Percentiles rank a stretch among this genome's conserved stretches.
Evolutionary conservation across 2,888 invertebrate genomes (phyloP).

Genomic region (Drosophila leonis): DNA sequence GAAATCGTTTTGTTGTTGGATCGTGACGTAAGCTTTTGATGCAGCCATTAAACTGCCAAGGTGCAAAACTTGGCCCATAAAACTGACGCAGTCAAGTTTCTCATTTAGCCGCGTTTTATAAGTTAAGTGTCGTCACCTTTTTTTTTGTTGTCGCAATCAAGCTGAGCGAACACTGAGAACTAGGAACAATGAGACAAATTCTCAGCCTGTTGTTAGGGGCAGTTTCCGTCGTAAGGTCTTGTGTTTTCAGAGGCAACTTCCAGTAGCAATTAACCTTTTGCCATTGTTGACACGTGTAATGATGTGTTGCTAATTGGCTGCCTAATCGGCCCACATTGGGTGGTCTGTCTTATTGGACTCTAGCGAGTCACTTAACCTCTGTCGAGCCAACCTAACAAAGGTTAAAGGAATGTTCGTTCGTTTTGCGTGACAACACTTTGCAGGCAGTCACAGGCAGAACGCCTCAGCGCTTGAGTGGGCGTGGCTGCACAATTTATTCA

Average conservation of each 20-base stretch:
- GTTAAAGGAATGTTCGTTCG: slow-evolving; percentile 53
- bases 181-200: slow-evolving; percentile 27
- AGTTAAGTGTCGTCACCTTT: slow-evolving; percentile 34
- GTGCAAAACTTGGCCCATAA: slow-evolving; percentile 51
- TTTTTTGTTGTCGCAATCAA: slow-evolving; percentile 11
- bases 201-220: slow-evolving; percentile 12
- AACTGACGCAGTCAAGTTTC: slow-evolving; percentile 52
- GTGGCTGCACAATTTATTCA: slow-evolving; percentile 41
- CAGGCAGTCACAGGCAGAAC: neutral
- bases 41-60: slow-evolving; percentile 36
- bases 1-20: slow-evolving; percentile 19
- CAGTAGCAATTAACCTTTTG: slow-evolving; percentile 75
- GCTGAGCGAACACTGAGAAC: slow-evolving; percentile 14
- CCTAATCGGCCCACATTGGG: slow-evolving; percentile 39
- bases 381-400: slow-evolving; percentile 30
- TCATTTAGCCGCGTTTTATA: slow-evolving; percentile 52
- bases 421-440: slow-evolving; percentile 21
- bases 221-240: slow-evolving; percentile 10
- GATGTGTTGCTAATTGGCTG: slow-evolving; percentile 75
- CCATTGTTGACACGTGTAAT: slow-evolving; percentile 75
- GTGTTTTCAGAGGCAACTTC: slow-evolving; percentile 29
- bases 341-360: slow-evolving; percentile 42
- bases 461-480: slow-evolving; percentile 11
- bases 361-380: slow-evolving; percentile 25
- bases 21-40: slow-evolving; percentile 25